Base-by-base conservation (phyloP, 1,140 invertebrate genomes). In the Drosophila varians region DNA sequence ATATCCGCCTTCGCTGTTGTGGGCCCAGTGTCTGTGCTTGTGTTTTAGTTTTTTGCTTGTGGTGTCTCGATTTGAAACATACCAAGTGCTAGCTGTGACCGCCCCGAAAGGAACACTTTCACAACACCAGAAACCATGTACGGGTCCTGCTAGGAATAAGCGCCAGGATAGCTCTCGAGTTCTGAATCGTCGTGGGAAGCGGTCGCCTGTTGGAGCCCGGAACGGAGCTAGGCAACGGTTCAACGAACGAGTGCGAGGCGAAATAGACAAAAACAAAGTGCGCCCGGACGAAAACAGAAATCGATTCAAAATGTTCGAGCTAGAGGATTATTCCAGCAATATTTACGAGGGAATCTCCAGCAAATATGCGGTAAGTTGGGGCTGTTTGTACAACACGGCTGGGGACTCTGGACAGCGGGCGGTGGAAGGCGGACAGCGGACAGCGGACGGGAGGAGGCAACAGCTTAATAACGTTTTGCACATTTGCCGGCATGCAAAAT, bases 291-390 rank as follows among this genome's bases (percentile, higher is more conserved):
- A 66, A 34, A 61, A 55, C 60, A 54, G 48, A 62, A 42, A 31
- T 16, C 36, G 51, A 48, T 43, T 26, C 28, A 75, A 74, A 36
- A 91, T 91, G 90, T 91, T 91, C 55, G 90, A 91, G 74, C 61
- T 91, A 31, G 90, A 91, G 71, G 90, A 91, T 68, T 89, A 88
- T 62, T 89, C 90, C 19, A 86, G 79, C 61, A 70, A 89, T 34
- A 90, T 90, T 51, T 90, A 91, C 58, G 90, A 91, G 58, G 79
- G 89, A 25, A 88, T 91, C 52, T 87, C 91, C 68, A 91, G 70
- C 58, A 91, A 91, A 87, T 90, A 91, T 80, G 78, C 90, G 60
- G 90, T 91, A 56, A 86, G 90, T 66, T 38, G 3, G 6, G 12
- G 12, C 31, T 34, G n/a, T 38, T 42, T 42, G 38, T 42, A 19